These are phyloP conservation scores for Ptilodon capucinus DNA, from an alignment of 2,888 invertebrate species.

Conservation along the genomic window DNA sequence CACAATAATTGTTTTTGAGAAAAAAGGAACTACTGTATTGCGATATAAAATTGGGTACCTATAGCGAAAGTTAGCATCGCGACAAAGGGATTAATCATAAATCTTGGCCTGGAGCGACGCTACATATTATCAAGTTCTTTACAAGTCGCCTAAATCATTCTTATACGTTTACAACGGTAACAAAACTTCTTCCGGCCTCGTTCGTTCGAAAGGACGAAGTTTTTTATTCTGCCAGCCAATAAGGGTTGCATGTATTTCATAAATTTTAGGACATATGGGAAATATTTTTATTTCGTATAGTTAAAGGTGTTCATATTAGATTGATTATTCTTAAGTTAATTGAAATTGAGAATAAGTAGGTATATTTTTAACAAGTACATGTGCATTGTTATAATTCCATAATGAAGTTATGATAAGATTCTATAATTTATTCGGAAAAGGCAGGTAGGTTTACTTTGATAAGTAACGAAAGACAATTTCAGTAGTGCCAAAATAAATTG, in stretches of 20 bases:
- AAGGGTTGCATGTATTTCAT: conserved; percentile 8
- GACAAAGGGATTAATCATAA: conserved; percentile 43
- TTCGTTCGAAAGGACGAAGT: conserved; percentile 46
- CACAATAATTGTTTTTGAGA: too few relatives aligned
- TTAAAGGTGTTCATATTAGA: too few relatives aligned
- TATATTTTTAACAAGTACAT: too few relatives aligned
- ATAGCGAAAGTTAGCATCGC: conserved; percentile 12
- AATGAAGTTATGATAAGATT: too few relatives aligned
- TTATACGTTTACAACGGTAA: conserved; percentile 68
- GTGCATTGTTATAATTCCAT: too few relatives aligned
- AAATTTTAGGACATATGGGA: conserved; percentile 5
- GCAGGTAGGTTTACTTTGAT: too few relatives aligned
- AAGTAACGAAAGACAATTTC: too few relatives aligned
- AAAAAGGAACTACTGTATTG: background rate
- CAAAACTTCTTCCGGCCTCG: conserved; percentile 61
- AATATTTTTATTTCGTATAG: too few relatives aligned
- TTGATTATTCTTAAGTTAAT: too few relatives aligned
- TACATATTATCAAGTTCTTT: conserved; percentile 59
- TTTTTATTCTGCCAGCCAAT: conserved; percentile 49
- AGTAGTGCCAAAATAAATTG: too few relatives aligned
- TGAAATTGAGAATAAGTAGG: too few relatives aligned
- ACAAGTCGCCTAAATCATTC: conserved; percentile 71
- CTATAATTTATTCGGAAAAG: too few relatives aligned
- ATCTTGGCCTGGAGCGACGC: conserved; percentile 31
- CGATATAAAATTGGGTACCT: background rate